Conservation (phyloP, 2,888 invertebrate genomes). For the Microplitis deprimator region DNA sequence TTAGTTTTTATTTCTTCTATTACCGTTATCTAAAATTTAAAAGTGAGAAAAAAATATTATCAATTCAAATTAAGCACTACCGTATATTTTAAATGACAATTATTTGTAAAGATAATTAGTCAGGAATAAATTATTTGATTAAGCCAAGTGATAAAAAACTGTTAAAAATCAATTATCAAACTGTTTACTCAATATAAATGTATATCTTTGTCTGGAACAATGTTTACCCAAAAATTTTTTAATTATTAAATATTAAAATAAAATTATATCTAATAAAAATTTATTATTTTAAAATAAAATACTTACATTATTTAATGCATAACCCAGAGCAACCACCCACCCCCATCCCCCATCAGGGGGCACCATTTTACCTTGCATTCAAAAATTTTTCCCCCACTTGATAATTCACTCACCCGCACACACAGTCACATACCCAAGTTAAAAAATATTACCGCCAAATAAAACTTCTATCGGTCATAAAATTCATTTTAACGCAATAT, state of each 20-base stretch:
- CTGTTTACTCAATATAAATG: too few species aligned
- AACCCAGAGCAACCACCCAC: slow-evolving; percentile 77
- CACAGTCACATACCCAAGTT: too few species aligned
- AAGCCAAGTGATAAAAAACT: neutral
- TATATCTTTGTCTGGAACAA: neutral
- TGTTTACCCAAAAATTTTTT: neutral
- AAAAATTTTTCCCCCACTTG: slow-evolving; percentile 18
- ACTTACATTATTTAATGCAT: slow-evolving; percentile 78
- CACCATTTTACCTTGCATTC: slow-evolving; percentile 58
- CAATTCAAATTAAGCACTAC: neutral
- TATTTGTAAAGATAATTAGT: neutral
- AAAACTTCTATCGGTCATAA: neutral
- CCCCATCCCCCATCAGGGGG: slow-evolving; percentile 80
- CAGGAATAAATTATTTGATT: neutral
- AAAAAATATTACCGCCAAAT: neutral
- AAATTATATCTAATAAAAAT: slow-evolving; percentile 12
- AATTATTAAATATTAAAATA: neutral
- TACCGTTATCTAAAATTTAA: neutral
- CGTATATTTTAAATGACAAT: neutral
- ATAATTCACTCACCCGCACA: neutral
- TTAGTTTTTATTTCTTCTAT: neutral
- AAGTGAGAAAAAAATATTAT: neutral
- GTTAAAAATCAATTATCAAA: neutral
- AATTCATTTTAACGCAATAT: neutral
- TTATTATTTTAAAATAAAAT: slow-evolving; percentile 33